A percentile compares a stretch with the other conserved stretches of the same genome.
These are phyloP conservation scores for Drosophila novamexicana DNA, from an alignment of 1,140 invertebrate species.

Conservation along the genomic window DNA sequence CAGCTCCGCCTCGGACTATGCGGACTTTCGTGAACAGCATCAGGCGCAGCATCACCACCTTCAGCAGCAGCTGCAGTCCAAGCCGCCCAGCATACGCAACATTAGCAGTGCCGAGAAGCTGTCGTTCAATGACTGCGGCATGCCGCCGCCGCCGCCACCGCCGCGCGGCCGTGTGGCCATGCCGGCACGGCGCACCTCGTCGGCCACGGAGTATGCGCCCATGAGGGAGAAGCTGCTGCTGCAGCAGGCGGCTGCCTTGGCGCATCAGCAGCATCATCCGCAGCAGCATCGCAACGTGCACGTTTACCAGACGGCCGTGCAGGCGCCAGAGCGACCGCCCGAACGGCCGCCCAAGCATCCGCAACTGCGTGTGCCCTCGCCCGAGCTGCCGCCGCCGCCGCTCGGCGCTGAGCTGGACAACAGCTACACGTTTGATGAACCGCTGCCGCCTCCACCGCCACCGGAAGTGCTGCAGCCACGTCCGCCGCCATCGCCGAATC, in stretches of 20 bases:
- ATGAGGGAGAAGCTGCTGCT: conserved; percentile 77
- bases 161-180: conserved; percentile 80
- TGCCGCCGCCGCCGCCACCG: conserved; percentile 81
- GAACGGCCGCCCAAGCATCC: conserved; percentile 90
- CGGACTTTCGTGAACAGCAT: conserved; percentile 85
- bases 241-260: conserved; percentile 73
- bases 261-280: conserved; percentile 79
- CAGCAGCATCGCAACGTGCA: conserved; percentile 64
- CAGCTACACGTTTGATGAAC: conserved; percentile 87
- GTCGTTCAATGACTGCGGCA: conserved; percentile 81
- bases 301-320: background rate
- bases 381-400: conserved; percentile 90
- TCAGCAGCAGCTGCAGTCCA: conserved; percentile 45
- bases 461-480: conserved; percentile 84
- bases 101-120: conserved; percentile 74
- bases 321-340: conserved; percentile 80
- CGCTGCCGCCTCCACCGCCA: conserved; percentile 90
- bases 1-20: conserved; percentile 89
- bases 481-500: conserved; percentile 66
- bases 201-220: conserved; percentile 77
- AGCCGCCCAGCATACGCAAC: conserved; percentile 70
- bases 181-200: conserved; percentile 74
- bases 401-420: conserved; percentile 87
- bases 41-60: conserved; percentile 46
- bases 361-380: conserved; percentile 88